These are phyloP conservation scores for Saccopteryx leptura DNA, from an alignment of 2,113 vertebrate genomes.

Conservation along the genomic window DNA sequence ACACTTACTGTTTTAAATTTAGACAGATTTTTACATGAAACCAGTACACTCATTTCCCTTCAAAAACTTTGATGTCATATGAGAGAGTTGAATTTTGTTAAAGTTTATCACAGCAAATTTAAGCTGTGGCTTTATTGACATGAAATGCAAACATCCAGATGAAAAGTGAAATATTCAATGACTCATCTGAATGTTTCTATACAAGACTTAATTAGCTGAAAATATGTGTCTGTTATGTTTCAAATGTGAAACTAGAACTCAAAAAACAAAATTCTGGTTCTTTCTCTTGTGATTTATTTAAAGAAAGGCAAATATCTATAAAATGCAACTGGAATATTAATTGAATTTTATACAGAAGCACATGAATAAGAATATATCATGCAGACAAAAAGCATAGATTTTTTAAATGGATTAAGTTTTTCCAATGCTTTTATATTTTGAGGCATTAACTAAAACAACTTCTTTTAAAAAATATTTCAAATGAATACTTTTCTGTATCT, in stretches of 20 bases:
- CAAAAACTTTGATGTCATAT: background rate
- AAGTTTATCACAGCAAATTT: constrained; percentile 23
- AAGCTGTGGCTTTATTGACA: background rate
- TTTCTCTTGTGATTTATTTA: no score
- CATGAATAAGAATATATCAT: background rate
- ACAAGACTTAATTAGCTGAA: background rate
- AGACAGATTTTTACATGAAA: background rate
- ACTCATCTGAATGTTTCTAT: constrained; percentile 33
- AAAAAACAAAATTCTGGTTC: background rate
- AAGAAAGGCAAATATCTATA: background rate
- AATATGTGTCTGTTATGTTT: background rate
- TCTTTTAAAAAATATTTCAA: constrained; percentile 31
- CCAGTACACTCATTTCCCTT: background rate
- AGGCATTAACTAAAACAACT: background rate
- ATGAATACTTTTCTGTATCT: background rate
- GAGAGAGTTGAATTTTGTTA: background rate
- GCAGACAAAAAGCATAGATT: background rate
- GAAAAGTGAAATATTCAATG: constrained; percentile 7
- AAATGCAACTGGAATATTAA: background rate
- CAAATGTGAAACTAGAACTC: constrained; percentile 19
- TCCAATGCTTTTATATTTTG: constrained; percentile 4
- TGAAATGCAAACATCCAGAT: constrained; percentile 18
- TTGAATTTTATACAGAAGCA: background rate
- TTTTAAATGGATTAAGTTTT: background rate
- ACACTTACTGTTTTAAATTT: background rate